These are phyloP conservation scores for Gadus macrocephalus DNA, from an alignment of 2,113 vertebrate species.

Conservation along the genomic window DNA sequence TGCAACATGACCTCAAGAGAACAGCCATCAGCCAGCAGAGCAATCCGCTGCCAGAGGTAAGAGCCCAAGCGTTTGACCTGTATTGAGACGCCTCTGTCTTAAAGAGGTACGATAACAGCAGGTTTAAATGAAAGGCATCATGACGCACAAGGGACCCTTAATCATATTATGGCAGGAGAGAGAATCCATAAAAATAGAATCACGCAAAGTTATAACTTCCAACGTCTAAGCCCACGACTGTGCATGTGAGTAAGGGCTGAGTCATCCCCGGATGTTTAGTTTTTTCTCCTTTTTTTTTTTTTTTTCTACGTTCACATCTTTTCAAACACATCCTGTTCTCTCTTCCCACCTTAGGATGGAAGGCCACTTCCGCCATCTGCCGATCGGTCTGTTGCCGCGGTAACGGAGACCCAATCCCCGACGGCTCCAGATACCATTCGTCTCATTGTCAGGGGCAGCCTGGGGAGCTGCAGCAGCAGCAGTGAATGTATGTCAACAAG, in stretches of 20 bases:
- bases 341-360: slow-evolving; percentile 77
- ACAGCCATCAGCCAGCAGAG: slow-evolving; percentile 82
- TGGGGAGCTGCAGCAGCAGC: slow-evolving; percentile 97
- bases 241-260: slow-evolving; percentile 45
- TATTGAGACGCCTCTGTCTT: slow-evolving; percentile 31
- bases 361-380: slow-evolving; percentile 75
- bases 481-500: slow-evolving; percentile 86
- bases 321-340: slow-evolving; percentile 46
- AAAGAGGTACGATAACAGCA: slow-evolving; percentile 14
- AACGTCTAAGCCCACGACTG: slow-evolving; percentile 32
- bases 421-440: slow-evolving; percentile 84
- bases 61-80: slow-evolving; percentile 34
- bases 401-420: slow-evolving; percentile 80
- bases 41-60: slow-evolving; percentile 84
- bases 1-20: slow-evolving; percentile 89
- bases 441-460: slow-evolving; percentile 93
- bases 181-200: too few species aligned
- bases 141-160: neutral
- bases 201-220: slow-evolving; percentile 40
- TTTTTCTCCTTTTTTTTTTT: slow-evolving; percentile 39
- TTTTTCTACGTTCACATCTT: slow-evolving; percentile 34
- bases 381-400: slow-evolving; percentile 70
- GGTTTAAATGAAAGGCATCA: neutral
- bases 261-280: slow-evolving; percentile 48
- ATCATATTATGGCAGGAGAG: too few species aligned